phyloP scores from a whole-genome alignment of 2,888 invertebrate genomes.

The Dryomyza anilis region DNA sequence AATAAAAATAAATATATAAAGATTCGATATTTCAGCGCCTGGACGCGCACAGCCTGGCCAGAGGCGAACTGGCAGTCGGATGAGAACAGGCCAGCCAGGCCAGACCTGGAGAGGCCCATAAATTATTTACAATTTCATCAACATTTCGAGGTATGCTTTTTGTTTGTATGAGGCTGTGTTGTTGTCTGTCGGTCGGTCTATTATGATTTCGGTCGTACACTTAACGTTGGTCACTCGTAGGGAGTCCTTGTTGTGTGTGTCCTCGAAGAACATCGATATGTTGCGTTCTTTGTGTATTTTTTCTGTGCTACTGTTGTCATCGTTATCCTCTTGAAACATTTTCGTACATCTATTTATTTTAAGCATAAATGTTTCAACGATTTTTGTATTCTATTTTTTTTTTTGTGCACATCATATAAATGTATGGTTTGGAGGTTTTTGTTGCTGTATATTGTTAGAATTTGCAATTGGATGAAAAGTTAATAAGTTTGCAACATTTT shows the following conservation, averaged over 20 bases:
- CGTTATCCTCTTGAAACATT: neutral
- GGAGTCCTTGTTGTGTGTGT: neutral
- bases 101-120: neutral
- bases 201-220: neutral
- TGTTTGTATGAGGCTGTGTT: no score
- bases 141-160: neutral
- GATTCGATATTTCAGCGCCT: neutral
- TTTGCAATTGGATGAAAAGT: constrained; percentile 3
- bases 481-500: constrained; percentile 8
- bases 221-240: neutral
- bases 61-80: constrained; percentile 1
- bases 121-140: constrained; percentile 15
- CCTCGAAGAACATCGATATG: no score
- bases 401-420: neutral
- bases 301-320: neutral
- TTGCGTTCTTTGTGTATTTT: neutral
- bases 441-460: no score
- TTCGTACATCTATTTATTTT: neutral
- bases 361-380: neutral
- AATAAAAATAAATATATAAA: neutral
- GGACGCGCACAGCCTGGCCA: neutral
- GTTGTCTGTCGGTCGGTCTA: neutral
- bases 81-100: neutral
- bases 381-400: neutral
- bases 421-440: no score